Evolutionary conservation across 2,888 invertebrate species (phyloP).

Genomic region (Drosophila limbata): DNA sequence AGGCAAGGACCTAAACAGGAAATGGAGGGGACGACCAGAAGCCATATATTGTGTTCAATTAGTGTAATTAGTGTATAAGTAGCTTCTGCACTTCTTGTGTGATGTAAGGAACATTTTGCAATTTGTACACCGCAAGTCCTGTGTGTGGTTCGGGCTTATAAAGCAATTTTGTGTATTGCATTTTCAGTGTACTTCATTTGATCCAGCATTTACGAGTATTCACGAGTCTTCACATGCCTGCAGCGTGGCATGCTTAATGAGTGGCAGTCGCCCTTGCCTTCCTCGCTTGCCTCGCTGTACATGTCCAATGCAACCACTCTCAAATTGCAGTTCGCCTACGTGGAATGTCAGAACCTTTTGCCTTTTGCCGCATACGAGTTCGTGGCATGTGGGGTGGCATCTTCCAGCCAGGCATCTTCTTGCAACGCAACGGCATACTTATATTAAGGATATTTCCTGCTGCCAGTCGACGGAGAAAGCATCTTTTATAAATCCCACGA

Average conservation of each 20-base stretch:
- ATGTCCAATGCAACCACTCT: slow-evolving; percentile 33
- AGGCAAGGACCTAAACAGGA: slow-evolving; percentile 24
- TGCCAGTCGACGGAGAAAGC: background rate
- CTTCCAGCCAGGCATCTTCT: slow-evolving; percentile 2
- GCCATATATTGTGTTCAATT: slow-evolving; percentile 76
- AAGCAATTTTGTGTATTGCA: slow-evolving; percentile 66
- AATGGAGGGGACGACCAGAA: slow-evolving; percentile 23
- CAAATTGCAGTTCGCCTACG: slow-evolving; percentile 30
- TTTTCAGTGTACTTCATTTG: slow-evolving; percentile 38
- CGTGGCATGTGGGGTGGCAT: slow-evolving; percentile 1
- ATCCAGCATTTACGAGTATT: slow-evolving; percentile 24
- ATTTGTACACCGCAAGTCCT: slow-evolving; percentile 21
- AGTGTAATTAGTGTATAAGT: slow-evolving; percentile 72
- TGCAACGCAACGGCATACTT: too few species aligned
- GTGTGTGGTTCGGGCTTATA: slow-evolving; percentile 19
- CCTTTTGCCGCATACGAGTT: slow-evolving; percentile 4
- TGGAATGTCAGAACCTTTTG: slow-evolving; percentile 5
- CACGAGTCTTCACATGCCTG: slow-evolving; percentile 24
- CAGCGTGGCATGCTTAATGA: slow-evolving; percentile 48
- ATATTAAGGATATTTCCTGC: slow-evolving; percentile 1
- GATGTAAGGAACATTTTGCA: background rate
- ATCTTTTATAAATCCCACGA: background rate
- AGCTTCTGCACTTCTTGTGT: slow-evolving; percentile 35
- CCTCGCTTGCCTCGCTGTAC: slow-evolving; percentile 2
- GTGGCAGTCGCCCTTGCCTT: slow-evolving; percentile 11